Conservation (phyloP, 2,888 invertebrate species). For the Microplitis deprimator region DNA sequence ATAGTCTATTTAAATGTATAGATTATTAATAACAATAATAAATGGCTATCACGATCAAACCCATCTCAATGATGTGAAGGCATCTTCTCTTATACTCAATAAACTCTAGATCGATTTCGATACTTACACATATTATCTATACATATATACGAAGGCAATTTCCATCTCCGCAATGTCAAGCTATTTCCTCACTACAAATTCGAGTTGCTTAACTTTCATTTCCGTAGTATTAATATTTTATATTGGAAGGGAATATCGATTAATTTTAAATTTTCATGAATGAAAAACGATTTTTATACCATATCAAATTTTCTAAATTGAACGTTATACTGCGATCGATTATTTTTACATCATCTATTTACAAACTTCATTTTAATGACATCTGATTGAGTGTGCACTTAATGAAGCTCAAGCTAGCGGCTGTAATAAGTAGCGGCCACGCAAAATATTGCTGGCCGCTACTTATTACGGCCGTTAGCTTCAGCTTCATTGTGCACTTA, state of each 20-base stretch:
- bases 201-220: background rate
- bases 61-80: background rate
- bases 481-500: too few relatives aligned
- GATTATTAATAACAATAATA: background rate
- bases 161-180: background rate
- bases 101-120: background rate
- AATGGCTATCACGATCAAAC: background rate
- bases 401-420: too few relatives aligned
- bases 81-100: background rate
- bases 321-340: background rate
- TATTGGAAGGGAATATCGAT: constrained; percentile 6
- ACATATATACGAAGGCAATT: background rate
- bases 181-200: background rate
- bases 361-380: too few relatives aligned
- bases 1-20: background rate
- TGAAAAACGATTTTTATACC: background rate
- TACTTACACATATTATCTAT: background rate
- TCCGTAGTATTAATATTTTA: background rate
- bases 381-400: too few relatives aligned
- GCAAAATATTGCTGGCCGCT: too few relatives aligned
- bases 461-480: too few relatives aligned
- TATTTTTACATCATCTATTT: background rate
- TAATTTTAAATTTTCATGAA: background rate
- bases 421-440: too few relatives aligned
- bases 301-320: constrained; percentile 11